Evolutionary conservation across 2,113 vertebrate species (phyloP).

Genomic region (Donacobius atricapilla): DNA sequence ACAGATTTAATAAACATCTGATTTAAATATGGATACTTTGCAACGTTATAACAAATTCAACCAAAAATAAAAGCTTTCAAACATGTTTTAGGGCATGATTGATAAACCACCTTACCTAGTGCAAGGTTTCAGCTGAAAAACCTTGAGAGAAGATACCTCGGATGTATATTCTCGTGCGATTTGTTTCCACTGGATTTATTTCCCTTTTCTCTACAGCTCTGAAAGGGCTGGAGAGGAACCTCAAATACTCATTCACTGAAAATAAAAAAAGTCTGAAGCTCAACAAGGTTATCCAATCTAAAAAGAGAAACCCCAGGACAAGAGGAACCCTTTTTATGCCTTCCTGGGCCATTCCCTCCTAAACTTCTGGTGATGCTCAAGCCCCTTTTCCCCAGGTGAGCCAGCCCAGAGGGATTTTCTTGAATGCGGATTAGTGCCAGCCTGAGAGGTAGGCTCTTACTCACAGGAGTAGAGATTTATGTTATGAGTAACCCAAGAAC

Average conservation of each 20-base stretch:
- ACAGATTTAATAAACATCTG: not conserved
- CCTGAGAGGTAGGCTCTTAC: not conserved
- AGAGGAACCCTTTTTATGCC: not conserved
- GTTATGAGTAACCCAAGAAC: not conserved
- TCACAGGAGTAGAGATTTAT: not conserved
- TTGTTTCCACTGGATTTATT: not conserved
- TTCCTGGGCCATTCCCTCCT: not conserved
- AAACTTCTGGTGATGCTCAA: not conserved
- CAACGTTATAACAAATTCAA: not conserved
- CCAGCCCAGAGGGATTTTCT: not conserved
- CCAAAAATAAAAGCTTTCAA: not conserved
- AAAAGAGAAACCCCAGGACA: not conserved
- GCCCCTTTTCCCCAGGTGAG: not conserved
- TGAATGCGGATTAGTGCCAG: not conserved
- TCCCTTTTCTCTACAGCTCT: not conserved
- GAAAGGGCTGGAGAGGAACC: not conserved
- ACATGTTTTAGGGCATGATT: not conserved
- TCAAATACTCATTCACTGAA: not conserved
- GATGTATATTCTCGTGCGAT: not conserved
- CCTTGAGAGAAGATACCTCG: fast-evolving
- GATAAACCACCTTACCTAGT: not conserved
- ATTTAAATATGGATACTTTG: not conserved
- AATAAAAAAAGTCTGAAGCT: not conserved
- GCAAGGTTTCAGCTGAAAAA: not conserved
- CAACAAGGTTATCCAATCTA: not conserved